Percentiles rank a stretch among this genome's conserved stretches.
Evolutionary conservation across 2,888 invertebrate genomes (phyloP).

Genomic region (Sminthurinus aureus): DNA sequence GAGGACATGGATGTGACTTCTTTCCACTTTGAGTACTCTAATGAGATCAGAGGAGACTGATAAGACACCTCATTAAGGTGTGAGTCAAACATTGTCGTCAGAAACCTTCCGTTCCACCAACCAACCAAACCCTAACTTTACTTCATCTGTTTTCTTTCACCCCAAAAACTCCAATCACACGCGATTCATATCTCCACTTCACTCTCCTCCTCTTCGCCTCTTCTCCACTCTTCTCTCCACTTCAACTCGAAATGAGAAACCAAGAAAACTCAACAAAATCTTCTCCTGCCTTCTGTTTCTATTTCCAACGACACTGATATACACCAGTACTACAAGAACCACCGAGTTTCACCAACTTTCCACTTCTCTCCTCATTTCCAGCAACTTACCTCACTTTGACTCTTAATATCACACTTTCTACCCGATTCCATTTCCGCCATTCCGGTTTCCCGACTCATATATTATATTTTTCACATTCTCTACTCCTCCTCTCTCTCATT

Average conservation of each 20-base stretch:
- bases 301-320: not conserved
- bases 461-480: slow-evolving; percentile 30
- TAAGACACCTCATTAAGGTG: slow-evolving; percentile 60
- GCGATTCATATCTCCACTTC: slow-evolving; percentile 50
- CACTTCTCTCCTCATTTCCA: not conserved
- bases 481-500: not conserved
- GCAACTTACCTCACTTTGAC: slow-evolving; percentile 10
- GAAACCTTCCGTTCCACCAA: slow-evolving; percentile 34
- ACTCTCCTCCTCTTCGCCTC: too few relatives aligned
- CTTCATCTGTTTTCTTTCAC: slow-evolving; percentile 46
- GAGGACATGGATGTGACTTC: not conserved
- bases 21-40: slow-evolving; percentile 27
- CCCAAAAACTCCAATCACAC: slow-evolving; percentile 52
- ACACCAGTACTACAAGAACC: not conserved
- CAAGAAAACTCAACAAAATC: slow-evolving; percentile 1
- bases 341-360: not conserved
- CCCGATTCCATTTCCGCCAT: slow-evolving; percentile 36
- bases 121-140: slow-evolving; percentile 23
- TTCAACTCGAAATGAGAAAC: slow-evolving; percentile 38
- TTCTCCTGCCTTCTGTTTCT: slow-evolving; percentile 9
- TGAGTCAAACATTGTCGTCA: slow-evolving; percentile 52
- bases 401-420: slow-evolving; percentile 20
- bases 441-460: slow-evolving; percentile 16
- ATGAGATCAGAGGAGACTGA: slow-evolving; percentile 57
- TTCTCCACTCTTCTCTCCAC: slow-evolving; percentile 44